Base-by-base conservation (phyloP, 2,888 invertebrate species). In the Noctua janthina region DNA sequence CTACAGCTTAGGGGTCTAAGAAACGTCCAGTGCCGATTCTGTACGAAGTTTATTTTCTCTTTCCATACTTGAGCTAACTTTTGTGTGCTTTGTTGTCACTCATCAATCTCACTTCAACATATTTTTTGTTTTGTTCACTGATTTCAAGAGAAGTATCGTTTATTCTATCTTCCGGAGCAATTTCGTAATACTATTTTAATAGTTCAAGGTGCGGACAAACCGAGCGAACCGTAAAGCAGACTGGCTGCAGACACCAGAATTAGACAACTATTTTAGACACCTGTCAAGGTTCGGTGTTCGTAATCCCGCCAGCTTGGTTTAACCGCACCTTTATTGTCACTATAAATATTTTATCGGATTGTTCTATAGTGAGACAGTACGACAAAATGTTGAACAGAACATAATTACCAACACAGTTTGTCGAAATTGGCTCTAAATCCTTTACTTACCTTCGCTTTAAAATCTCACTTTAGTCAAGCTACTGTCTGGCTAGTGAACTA, bases 41-140 rank as follows among this genome's bases (percentile, higher is more conserved):
- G n/a, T 10, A 46, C 13, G 1, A 73, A 51, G 11, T 54, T 62
- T 62, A 23, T 35, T 51, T 51, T 54, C 4, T 20, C 29, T 62
- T 79, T 35, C 4, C 39, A 11, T 76, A 56, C 15, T 80, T 54
- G 20, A 35, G 29, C 17, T 23, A 64, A 29, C 23, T 23, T 49
- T 29, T 64, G 15, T 46, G 43, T n/a, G 35, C 43, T 56, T 81
- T 39, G 2, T 15, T 35, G 10, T 76, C 23, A 23, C 54, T 54
- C 54, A 20, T 20, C 54, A 77, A 29, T 13, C 51, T 76, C 20
- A 77, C 11, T 15, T 43, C 2, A 17, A 54, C 20, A 76, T 29
- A 23, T 54, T 77, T 76, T 76, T 62, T 5, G 23, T 78, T 13
- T 20, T 46, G 13, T 59, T 49, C 35, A 62, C 49, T 62, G 15